phyloP scores from a whole-genome alignment of 2,888 invertebrate genomes.

The Rhopalosiphum nymphaeae region DNA sequence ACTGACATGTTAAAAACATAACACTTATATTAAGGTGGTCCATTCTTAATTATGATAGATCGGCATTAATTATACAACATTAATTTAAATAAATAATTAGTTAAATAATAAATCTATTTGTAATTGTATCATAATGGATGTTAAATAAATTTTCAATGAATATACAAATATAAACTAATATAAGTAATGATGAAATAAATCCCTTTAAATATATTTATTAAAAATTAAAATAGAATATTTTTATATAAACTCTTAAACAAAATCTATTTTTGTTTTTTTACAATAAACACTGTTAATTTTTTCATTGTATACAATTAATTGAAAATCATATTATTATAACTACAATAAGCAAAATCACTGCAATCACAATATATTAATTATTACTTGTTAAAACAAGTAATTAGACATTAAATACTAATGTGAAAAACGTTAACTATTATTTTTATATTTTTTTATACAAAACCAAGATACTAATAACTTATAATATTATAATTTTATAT shows the following conservation, averaged over 20 bases:
- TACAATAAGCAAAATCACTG: neutral
- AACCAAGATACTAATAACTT: neutral
- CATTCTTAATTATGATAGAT: neutral
- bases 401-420: neutral
- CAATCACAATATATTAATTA: neutral
- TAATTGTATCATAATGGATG: neutral
- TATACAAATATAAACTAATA: neutral
- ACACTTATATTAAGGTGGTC: neutral
- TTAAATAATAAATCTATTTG: neutral
- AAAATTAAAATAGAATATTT: neutral
- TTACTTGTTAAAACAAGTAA: neutral
- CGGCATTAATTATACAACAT: neutral
- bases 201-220: neutral
- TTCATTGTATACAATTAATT: neutral
- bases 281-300: neutral
- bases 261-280: neutral
- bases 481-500: slow-evolving; percentile 12
- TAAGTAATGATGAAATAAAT: neutral
- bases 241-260: neutral
- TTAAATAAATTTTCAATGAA: neutral
- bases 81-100: neutral
- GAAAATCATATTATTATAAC: neutral
- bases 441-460: neutral
- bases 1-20: neutral
- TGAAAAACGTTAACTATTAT: no score